Evolutionary conservation across 1,140 invertebrate genomes (phyloP), one percentile per base, ranked within the genome.

Genomic region (Mya arenaria): DNA sequence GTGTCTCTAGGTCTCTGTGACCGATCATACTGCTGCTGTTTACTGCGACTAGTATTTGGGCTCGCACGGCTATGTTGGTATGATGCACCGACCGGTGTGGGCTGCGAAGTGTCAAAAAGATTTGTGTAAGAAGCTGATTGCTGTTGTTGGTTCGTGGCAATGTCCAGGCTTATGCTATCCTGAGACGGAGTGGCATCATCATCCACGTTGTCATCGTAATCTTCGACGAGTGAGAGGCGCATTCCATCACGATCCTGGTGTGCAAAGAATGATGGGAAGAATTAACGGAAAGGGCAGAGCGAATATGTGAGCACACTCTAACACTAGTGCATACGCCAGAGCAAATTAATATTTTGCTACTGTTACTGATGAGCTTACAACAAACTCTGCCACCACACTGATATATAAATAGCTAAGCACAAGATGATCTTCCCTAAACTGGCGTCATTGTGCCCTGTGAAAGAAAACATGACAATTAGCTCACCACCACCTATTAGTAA

Each of bases 61-160:
- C 75, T 74, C 34, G 48, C 63, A 52, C 37, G 6, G 34, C 41
- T n/a, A 52, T 52, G 85, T 83, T 88, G 75, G 13, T 85, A 78
- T 4, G 82, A 58, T 6, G 87, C 86, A 30, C 85, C 86, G 28
- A 88, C 82, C 41, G 37, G 41, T 25, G 68, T 30, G 48, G 78
- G 75, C 88, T 83, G 85, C 58, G 75, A 85, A 71, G 87, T 82
- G 77, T 97, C 94, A 94, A 98, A 98, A 93, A 98, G 97, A 93
- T 98, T 98, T 88, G 95, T 97, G 91, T 97, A 96, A 56, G 97
- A 98, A 87, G 97, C 97, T 85, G 97, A 96, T 85, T 97, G 79
- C 71, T 89, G 89, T 75, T 97, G 93, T 13, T 82, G 62, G 19
- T 97, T 96, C 34, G 97, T 97, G 83, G 97, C 97, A 36, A 97